Percentiles rank a stretch among this genome's conserved stretches.
These are phyloP conservation scores for Intellagama lesueurii DNA, from an alignment of 2,797 vertebrate species.

Conservation along the genomic window DNA sequence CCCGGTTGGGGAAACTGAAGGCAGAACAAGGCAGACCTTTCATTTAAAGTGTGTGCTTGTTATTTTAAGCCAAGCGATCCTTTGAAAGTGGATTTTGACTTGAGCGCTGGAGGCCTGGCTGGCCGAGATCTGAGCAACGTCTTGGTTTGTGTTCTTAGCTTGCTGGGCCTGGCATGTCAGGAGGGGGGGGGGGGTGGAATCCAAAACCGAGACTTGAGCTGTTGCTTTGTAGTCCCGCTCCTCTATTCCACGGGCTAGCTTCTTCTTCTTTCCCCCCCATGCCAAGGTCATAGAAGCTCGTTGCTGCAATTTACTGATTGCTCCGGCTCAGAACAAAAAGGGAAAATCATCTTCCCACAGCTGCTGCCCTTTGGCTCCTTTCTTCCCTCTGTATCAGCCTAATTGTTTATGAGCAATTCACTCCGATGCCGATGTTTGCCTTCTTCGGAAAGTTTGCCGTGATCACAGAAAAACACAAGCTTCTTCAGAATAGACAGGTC, in stretches of 20 bases:
- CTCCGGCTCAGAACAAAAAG: conserved; percentile 16
- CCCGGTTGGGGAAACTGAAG: neutral
- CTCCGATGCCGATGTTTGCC: neutral
- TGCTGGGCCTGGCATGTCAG: neutral
- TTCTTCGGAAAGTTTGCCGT: neutral
- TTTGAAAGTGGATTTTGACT: conserved; percentile 23
- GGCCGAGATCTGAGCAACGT: conserved; percentile 1
- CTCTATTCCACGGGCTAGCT: neutral
- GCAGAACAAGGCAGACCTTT: neutral
- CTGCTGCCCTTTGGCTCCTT: neutral
- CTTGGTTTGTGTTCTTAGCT: neutral
- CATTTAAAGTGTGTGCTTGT: conserved; percentile 5
- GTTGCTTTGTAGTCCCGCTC: neutral
- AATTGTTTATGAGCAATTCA: conserved; percentile 17
- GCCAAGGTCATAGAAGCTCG: neutral
- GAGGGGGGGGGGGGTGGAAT: neutral
- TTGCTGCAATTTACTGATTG: conserved; percentile 30
- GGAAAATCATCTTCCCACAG: conserved; percentile 19
- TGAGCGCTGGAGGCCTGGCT: neutral
- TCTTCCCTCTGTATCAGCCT: neutral
- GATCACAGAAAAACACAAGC: neutral
- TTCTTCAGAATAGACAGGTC: neutral
- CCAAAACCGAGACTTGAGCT: neutral
- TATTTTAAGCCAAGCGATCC: conserved; percentile 19
- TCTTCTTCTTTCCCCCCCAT: neutral